Conservation (phyloP, 1,140 invertebrate genomes). For the Dysdera silvatica region DNA sequence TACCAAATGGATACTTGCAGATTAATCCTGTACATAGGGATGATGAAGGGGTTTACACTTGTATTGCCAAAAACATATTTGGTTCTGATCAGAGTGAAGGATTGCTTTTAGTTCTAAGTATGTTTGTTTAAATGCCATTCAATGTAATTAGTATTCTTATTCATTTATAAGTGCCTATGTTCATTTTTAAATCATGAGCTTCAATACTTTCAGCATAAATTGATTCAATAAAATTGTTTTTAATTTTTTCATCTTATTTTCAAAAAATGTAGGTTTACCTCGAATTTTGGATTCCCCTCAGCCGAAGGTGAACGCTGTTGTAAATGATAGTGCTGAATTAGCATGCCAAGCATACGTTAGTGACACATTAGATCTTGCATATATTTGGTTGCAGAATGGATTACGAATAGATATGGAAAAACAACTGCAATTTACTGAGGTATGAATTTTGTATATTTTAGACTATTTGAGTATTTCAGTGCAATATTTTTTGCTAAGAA, state of each 20-base stretch:
- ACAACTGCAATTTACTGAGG: conserved; percentile 38
- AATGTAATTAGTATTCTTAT: no score
- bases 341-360: conserved; percentile 72
- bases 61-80: conserved; percentile 68
- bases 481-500: background rate
- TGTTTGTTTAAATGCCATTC: conserved; percentile 44
- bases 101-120: conserved; percentile 73
- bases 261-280: conserved; percentile 51
- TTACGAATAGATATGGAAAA: conserved; percentile 59
- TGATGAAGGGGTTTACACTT: conserved; percentile 82
- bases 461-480: conserved; percentile 26
- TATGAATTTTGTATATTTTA: conserved; percentile 42
- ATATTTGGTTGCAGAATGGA: conserved; percentile 83
- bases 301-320: conserved; percentile 55
- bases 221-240: no score
- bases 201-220: no score
- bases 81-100: conserved; percentile 72
- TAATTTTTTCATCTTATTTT: no score
- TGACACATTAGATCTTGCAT: conserved; percentile 74
- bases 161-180: no score
- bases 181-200: no score
- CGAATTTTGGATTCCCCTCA: conserved; percentile 59
- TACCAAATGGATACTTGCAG: conserved; percentile 74
- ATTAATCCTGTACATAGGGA: conserved; percentile 75
- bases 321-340: conserved; percentile 62